phyloP scores from a whole-genome alignment of 1,140 invertebrate genomes.

The Aphelinus atriplicis region DNA sequence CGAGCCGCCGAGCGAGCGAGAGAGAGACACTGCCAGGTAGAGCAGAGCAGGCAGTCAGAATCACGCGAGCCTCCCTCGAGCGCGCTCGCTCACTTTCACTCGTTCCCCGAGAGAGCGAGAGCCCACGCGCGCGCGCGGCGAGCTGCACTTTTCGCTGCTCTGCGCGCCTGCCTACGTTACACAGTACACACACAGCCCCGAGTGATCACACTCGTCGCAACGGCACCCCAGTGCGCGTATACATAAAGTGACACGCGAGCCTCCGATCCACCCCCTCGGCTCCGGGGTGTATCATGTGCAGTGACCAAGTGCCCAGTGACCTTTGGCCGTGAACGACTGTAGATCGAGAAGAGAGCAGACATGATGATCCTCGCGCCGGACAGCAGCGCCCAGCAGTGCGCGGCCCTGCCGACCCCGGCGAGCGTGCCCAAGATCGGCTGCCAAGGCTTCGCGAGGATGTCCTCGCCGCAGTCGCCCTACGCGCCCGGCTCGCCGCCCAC shows the following conservation, averaged over 20 bases:
- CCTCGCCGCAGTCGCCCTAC: neutral
- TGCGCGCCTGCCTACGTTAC: too few species aligned
- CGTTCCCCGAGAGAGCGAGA: constrained; percentile 46
- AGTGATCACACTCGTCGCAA: too few species aligned
- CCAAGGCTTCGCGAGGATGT: constrained; percentile 46
- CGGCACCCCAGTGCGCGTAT: too few species aligned
- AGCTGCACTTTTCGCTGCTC: too few species aligned
- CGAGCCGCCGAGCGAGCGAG: constrained; percentile 33
- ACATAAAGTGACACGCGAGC: too few species aligned
- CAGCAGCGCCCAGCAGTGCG: constrained; percentile 55
- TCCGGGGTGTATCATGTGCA: too few species aligned
- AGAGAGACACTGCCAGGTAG: constrained; percentile 12
- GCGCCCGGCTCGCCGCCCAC: constrained; percentile 59
- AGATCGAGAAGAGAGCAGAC: too few species aligned
- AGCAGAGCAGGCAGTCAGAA: constrained; percentile 50
- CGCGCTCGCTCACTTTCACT: constrained; percentile 65
- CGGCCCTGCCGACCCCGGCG: constrained; percentile 14
- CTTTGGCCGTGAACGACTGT: too few species aligned
- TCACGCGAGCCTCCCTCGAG: constrained; percentile 66
- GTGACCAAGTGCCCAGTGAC: too few species aligned
- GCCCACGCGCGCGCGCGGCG: constrained; percentile 33
- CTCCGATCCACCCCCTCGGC: too few species aligned
- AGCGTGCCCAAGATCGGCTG: constrained; percentile 38
- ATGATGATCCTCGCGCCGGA: constrained; percentile 61
- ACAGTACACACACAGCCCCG: too few species aligned